A percentile compares a stretch with the other conserved stretches of the same genome.
Conservation (phyloP, 2,797 vertebrate genomes). For the Pogoniulus pusillus region DNA sequence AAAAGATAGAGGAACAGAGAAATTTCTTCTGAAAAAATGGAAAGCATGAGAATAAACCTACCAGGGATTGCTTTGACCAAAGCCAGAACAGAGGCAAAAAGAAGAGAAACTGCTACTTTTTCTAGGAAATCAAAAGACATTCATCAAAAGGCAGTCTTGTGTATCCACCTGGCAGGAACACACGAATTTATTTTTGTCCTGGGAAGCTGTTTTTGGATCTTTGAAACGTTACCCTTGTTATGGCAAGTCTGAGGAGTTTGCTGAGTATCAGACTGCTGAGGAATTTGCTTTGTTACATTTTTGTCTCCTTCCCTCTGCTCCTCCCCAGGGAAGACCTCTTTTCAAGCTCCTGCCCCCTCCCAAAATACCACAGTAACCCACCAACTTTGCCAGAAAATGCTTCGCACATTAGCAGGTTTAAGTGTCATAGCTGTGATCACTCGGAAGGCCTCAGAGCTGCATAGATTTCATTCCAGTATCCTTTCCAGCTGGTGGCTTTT, state of each 20-base stretch:
- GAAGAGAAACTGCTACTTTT: constrained; percentile 18
- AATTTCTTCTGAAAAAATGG: background rate
- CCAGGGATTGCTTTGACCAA: background rate
- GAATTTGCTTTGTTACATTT: constrained; percentile 18
- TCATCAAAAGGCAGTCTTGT: background rate
- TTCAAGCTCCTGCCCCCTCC: constrained; percentile 53
- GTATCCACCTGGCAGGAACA: constrained; percentile 1
- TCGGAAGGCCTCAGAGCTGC: constrained; percentile 64
- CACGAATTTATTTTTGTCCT: constrained; percentile 25
- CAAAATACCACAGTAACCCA: constrained; percentile 60
- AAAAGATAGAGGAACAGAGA: background rate
- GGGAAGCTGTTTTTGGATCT: constrained; percentile 29
- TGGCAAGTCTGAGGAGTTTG: constrained; percentile 23
- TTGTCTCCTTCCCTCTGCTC: constrained; percentile 21
- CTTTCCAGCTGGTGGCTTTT: constrained; percentile 72
- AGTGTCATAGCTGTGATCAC: constrained; percentile 47
- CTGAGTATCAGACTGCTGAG: constrained; percentile 2
- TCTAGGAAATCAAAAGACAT: constrained; percentile 39
- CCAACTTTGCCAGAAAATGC: constrained; percentile 71
- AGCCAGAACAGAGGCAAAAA: background rate
- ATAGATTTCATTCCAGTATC: constrained; percentile 69
- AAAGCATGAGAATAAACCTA: background rate
- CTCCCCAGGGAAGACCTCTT: constrained; percentile 23
- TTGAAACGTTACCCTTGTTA: background rate
- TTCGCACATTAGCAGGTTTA: constrained; percentile 77